These are phyloP conservation scores for Rhingia rostrata DNA, from an alignment of 2,888 invertebrate species.

Conservation along the genomic window DNA sequence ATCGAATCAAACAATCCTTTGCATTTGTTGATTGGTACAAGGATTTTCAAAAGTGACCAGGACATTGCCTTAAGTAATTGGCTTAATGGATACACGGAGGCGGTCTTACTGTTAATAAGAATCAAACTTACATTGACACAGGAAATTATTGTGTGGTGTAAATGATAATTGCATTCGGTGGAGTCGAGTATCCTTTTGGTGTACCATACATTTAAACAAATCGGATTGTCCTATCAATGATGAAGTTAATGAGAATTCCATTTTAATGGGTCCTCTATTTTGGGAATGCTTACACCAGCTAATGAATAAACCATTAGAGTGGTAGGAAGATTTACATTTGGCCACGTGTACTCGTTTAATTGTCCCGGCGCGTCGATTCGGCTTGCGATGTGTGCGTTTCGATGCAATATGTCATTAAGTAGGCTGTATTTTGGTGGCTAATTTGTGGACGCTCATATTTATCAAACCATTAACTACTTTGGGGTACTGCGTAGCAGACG, in stretches of 20 bases:
- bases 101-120: neutral
- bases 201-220: constrained; percentile 1
- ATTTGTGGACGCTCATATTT: constrained; percentile 23
- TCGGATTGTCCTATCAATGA: constrained; percentile 21
- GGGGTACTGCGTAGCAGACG: constrained; percentile 21
- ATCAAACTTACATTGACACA: neutral
- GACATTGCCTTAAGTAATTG: constrained; percentile 29
- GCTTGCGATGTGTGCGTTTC: neutral
- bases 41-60: constrained; percentile 7
- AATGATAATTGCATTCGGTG: constrained; percentile 33
- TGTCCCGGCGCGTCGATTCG: neutral
- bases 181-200: neutral
- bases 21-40: constrained; percentile 10
- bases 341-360: constrained; percentile 27
- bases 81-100: constrained; percentile 35
- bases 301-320: neutral
- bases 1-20: constrained; percentile 29
- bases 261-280: constrained; percentile 17
- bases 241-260: constrained; percentile 49
- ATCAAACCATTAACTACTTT: constrained; percentile 37
- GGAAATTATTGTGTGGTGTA: neutral
- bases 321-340: neutral
- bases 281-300: neutral
- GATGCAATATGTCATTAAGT: constrained; percentile 26
- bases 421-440: constrained; percentile 9